These are phyloP conservation scores for Eretmochelys imbricata DNA, from an alignment of 2,113 vertebrate genomes.

Conservation along the genomic window DNA sequence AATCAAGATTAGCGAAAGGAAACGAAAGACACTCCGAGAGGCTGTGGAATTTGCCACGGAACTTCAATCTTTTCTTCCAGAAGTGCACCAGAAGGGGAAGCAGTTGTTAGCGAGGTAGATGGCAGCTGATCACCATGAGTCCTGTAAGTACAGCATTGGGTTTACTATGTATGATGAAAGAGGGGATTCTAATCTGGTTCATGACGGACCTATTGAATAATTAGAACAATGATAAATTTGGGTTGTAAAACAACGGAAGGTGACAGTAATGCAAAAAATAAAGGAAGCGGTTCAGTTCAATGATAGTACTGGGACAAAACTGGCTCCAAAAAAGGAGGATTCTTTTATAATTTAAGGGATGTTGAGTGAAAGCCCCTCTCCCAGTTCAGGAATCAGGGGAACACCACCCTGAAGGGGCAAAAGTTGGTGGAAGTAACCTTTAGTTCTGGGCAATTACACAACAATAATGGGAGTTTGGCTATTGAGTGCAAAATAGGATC, in stretches of 20 bases:
- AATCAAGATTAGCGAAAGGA: neutral
- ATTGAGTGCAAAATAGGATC: neutral
- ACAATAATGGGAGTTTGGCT: neutral
- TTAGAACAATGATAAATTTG: neutral
- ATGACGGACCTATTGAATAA: neutral
- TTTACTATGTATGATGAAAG: neutral
- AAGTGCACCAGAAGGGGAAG: neutral
- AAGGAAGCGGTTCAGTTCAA: neutral
- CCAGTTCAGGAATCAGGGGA: neutral
- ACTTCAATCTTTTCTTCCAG: neutral
- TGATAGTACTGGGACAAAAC: neutral
- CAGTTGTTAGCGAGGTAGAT: neutral
- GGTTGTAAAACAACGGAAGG: neutral
- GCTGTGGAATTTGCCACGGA: neutral
- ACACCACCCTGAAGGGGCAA: neutral
- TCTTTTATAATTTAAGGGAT: neutral
- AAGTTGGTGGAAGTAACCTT: neutral
- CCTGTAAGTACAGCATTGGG: neutral
- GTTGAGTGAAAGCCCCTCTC: neutral
- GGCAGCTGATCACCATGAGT: neutral
- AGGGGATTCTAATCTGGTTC: neutral
- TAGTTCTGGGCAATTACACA: neutral
- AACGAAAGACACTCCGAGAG: neutral
- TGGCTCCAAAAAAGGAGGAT: neutral
- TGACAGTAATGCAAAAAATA: neutral